These are phyloP conservation scores for Diprion similis DNA, from an alignment of 1,140 invertebrate species.

Conservation along the genomic window DNA sequence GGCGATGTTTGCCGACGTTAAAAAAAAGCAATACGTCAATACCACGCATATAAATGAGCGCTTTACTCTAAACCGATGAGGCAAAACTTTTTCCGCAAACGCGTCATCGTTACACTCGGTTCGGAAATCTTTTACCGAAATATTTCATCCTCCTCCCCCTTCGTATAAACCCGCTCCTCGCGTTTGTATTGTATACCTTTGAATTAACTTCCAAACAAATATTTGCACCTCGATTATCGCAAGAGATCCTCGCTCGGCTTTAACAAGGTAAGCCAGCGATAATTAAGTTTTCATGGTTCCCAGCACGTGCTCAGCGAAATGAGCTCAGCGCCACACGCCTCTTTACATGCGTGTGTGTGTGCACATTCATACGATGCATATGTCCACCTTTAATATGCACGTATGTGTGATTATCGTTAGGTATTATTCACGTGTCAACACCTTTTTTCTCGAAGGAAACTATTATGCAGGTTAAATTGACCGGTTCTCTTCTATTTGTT, in stretches of 20 bases:
- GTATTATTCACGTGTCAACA: too few relatives aligned
- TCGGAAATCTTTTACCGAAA: neutral
- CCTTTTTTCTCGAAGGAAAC: too few relatives aligned
- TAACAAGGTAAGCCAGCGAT: neutral
- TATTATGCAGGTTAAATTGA: too few relatives aligned
- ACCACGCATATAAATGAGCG: neutral
- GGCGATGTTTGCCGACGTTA: neutral
- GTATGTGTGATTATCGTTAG: too few relatives aligned
- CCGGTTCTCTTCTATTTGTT: too few relatives aligned
- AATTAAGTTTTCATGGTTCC: conserved; percentile 3
- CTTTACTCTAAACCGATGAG: neutral
- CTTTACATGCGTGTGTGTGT: neutral
- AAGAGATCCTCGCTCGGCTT: neutral
- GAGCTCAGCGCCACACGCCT: neutral
- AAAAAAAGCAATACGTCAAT: neutral
- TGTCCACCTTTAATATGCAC: neutral
- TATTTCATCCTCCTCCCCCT: neutral
- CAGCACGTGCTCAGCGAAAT: neutral
- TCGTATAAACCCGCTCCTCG: neutral
- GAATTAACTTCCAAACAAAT: conserved; percentile 3
- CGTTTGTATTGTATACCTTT: neutral
- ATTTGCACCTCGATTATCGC: neutral
- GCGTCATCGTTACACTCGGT: neutral
- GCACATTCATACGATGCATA: neutral
- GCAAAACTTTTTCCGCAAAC: neutral